These are phyloP conservation scores for Lasioglossum calceatum DNA, from an alignment of 2,888 invertebrate genomes.

Conservation along the genomic window DNA sequence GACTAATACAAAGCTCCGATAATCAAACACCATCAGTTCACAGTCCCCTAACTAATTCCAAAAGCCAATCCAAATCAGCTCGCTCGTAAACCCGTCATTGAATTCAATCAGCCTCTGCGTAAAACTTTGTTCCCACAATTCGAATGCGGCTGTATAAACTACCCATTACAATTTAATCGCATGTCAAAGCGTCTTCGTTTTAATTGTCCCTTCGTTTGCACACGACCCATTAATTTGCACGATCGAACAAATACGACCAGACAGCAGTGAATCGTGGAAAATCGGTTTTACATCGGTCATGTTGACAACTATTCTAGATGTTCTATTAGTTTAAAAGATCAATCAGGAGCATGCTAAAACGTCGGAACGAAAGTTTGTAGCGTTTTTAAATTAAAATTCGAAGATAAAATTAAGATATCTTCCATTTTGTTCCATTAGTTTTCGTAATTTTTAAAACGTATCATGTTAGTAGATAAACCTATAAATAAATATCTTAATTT, in stretches of 20 bases:
- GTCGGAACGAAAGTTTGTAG: too few relatives aligned
- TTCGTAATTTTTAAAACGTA: neutral
- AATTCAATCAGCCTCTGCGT: neutral
- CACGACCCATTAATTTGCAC: neutral
- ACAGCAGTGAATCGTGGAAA: neutral
- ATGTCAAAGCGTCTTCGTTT: conserved; percentile 1
- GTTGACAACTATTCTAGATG: neutral
- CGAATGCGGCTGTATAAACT: neutral
- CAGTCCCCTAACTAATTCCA: neutral
- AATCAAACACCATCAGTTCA: neutral
- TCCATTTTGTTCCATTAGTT: neutral
- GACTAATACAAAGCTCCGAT: neutral
- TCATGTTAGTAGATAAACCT: too few relatives aligned
- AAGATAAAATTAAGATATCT: neutral
- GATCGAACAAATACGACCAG: neutral
- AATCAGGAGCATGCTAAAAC: neutral
- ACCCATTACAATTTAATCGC: neutral
- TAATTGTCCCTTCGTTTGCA: neutral
- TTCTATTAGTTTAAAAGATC: neutral
- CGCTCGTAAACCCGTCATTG: neutral
- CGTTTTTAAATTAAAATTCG: too few relatives aligned
- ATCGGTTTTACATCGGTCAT: neutral
- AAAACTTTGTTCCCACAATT: neutral
- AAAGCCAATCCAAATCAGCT: neutral
- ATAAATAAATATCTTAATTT: too few relatives aligned